Percentiles rank a stretch among this genome's conserved stretches.
Evolutionary conservation across 1,140 invertebrate species (phyloP).

Genomic region (Aphelenchoides fujianensis): DNA sequence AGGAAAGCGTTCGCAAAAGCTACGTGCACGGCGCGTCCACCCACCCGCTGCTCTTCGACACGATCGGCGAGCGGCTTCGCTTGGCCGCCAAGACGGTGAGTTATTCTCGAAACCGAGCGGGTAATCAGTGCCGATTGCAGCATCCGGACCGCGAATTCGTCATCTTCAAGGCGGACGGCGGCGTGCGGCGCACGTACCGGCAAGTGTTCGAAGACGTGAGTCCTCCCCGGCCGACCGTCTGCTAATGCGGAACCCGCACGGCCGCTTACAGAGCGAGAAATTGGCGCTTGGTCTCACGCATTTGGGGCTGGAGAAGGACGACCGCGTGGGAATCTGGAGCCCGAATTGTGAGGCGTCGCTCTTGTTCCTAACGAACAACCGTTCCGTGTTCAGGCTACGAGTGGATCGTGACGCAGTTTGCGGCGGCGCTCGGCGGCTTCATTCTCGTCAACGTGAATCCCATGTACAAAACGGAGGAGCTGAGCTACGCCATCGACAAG

Average conservation of each 20-base stretch:
- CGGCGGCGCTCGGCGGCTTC: slow-evolving; percentile 76
- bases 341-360: no score
- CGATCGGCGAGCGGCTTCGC: slow-evolving; percentile 53
- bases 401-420: no score
- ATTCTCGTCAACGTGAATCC: slow-evolving; percentile 83
- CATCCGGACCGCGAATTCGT: slow-evolving; percentile 57
- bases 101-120: slow-evolving; percentile 7
- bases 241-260: no score
- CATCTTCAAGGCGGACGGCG: slow-evolving; percentile 56
- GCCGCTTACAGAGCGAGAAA: no score
- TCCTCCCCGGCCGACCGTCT: no score
- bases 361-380: no score
- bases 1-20: slow-evolving; percentile 37
- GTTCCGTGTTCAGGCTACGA: no score
- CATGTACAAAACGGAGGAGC: slow-evolving; percentile 73
- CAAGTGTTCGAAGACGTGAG: no score
- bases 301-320: no score
- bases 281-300: no score
- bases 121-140: slow-evolving; percentile 25
- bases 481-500: slow-evolving; percentile 74
- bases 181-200: slow-evolving; percentile 55
- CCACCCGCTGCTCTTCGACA: slow-evolving; percentile 51
- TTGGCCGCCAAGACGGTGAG: slow-evolving; percentile 42
- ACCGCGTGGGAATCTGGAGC: no score
- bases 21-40: slow-evolving; percentile 56